A percentile compares a stretch with the other conserved stretches of the same genome.
phyloP scores from a whole-genome alignment of 2,797 vertebrate genomes.

The Borostomias antarcticus region DNA sequence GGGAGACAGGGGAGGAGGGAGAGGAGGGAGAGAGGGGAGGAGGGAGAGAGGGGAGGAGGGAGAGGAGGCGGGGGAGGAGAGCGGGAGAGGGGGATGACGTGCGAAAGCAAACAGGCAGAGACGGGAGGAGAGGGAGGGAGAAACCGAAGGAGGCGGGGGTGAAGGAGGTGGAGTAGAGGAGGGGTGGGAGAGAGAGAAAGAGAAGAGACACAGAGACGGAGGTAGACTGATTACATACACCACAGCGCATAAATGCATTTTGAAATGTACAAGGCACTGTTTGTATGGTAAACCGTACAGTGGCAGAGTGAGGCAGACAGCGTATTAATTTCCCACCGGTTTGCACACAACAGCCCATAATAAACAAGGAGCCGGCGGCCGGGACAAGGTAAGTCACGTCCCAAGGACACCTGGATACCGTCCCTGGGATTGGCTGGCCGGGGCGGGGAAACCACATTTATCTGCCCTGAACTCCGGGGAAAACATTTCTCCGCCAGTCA shows the following conservation, averaged over 20 bases:
- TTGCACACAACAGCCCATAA: background rate
- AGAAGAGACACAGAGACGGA: background rate
- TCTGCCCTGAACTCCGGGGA: background rate
- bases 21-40: background rate
- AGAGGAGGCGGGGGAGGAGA: background rate
- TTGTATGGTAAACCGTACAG: constrained; percentile 6
- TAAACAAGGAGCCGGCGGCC: constrained; percentile 1
- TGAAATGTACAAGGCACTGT: constrained; percentile 6
- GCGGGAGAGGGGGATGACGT: no score
- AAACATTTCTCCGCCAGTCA: constrained; percentile 48
- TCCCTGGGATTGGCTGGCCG: no score
- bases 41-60: background rate
- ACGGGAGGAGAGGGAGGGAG: background rate
- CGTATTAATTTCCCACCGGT: background rate
- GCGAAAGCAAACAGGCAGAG: no score
- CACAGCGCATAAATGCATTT: background rate
- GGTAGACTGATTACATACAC: background rate
- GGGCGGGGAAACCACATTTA: constrained; percentile 10
- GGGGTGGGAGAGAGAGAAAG: background rate
- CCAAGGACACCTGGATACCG: constrained; percentile 50
- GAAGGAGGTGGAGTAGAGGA: background rate
- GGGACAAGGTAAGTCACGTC: constrained; percentile 30
- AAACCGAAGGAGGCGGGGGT: background rate
- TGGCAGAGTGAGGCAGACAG: constrained; percentile 5
- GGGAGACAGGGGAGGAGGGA: constrained; percentile 5